These are phyloP conservation scores for Autographa gamma DNA, from an alignment of 2,888 invertebrate species.

Conservation along the genomic window DNA sequence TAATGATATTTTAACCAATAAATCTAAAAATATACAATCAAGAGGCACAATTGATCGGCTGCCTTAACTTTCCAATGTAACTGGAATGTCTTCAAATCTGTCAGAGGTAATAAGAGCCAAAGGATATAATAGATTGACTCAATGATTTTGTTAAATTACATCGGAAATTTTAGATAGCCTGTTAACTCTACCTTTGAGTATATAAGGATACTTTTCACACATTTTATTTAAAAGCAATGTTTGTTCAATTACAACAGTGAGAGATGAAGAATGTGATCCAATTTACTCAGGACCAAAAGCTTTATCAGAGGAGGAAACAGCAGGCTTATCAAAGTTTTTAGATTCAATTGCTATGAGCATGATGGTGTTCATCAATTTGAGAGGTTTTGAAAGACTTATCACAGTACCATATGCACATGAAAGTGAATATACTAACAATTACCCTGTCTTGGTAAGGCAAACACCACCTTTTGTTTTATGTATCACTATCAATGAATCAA, in stretches of 20 bases:
- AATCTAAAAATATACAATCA: too few relatives aligned
- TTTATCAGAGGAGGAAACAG: slow-evolving; percentile 77
- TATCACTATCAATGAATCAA: background rate
- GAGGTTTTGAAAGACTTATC: slow-evolving; percentile 74
- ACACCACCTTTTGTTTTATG: background rate
- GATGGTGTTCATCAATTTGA: slow-evolving; percentile 78
- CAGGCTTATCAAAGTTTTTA: slow-evolving; percentile 69
- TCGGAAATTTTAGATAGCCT: too few relatives aligned
- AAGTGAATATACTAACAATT: slow-evolving; percentile 66
- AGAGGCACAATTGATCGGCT: too few relatives aligned
- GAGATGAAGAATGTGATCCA: slow-evolving; percentile 70
- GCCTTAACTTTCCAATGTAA: too few relatives aligned
- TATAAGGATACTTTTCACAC: too few relatives aligned
- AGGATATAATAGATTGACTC: too few relatives aligned
- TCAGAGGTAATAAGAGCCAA: too few relatives aligned
- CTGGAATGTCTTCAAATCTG: too few relatives aligned
- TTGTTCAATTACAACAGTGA: slow-evolving; percentile 32
- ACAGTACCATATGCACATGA: slow-evolving; percentile 75
- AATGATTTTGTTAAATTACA: too few relatives aligned
- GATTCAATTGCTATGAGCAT: slow-evolving; percentile 70
- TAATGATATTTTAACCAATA: too few relatives aligned
- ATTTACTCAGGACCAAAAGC: slow-evolving; percentile 71
- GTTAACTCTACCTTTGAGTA: too few relatives aligned
- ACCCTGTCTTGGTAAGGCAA: slow-evolving; percentile 74
- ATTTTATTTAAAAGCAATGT: too few relatives aligned